Base-by-base conservation (phyloP, 2,888 invertebrate species). In the Latrodectus hesperus region DNA sequence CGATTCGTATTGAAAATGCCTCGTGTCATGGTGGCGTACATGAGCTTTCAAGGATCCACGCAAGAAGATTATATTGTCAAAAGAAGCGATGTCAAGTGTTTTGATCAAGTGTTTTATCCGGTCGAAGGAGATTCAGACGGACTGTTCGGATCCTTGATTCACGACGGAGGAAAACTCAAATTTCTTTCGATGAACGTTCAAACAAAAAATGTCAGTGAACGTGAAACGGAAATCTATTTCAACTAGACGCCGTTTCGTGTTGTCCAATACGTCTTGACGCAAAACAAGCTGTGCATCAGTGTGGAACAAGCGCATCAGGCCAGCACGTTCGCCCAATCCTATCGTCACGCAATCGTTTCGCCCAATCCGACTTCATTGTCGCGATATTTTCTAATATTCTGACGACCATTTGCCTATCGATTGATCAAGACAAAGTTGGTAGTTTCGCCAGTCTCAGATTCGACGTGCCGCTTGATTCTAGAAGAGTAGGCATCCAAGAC, bases 1-100 rank as follows among this genome's bases (percentile, higher is more conserved):
- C 68, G 68, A 68, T 81, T 81, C 26, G 81, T 52, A 6, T n/a
- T 81, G 3, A 6, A 22, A 9, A 11, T 82, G 9, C 82, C 74
- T 9, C 65, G 22, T 1, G 26, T 74, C 4, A 52, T 0, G 6
- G 74, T 82, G n/a, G 17, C 68, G 16, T 82, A 82, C 55, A n/a
- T 9, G 11, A 83, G 82, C 53, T 75, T 83, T 49, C 38, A 22
- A 26, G 76, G 83, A 9, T 64, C 52, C 22, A 83, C 76, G 22
- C 83, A 83, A 71, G 83, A 83, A 70, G 83, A 83, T 22, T 55
- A 71, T 11, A 76, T 83, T 14, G 76, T 83, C 3, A 6, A 49
- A 5, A 55, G 67, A 3, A 49, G 16, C 26, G 38, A 71, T 17
- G 26, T 77, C 10, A 9, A 17, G 8, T 71, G 65, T 0, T 84